Base-by-base conservation (phyloP, 1,140 invertebrate genomes). In the Brachionus asplanchnoidis region DNA sequence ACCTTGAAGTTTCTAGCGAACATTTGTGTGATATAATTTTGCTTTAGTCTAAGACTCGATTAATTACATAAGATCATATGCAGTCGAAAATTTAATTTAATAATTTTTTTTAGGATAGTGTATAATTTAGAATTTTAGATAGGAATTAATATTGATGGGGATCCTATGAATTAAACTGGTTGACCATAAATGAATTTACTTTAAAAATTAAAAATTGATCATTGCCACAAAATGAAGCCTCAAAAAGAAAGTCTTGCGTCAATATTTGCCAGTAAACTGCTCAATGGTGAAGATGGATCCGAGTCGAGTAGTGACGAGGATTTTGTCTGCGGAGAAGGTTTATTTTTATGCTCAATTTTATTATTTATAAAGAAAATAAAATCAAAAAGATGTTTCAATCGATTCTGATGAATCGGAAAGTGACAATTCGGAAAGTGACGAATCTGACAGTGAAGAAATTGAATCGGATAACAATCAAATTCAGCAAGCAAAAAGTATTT, bases 291-390 rank as follows among this genome's bases (percentile, higher is more conserved):
- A 17, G 68, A 73, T 73, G n/a, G 36, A 36, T 40, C 68, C 68
- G 68, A 73, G 8, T 77, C 73, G 0, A 77, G 73, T 50, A 50
- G 20, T 50, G 73, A 77, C 73, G 73, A 77, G 14, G 73, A 77
- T 50, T 77, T 77, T 77, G 73, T 77, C 68, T 73, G 68, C n/a
- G 36, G 14, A 42, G 68, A 73, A 73, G 68, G 68, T 73, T 73
- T 73, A 17, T 44, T 42, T 36, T 73, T 6, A 40, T 42, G 17
- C 5, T 28, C 28, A 32, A 28, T 68, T 68, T 28, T n/a, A 73
- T 20, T 20, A 2, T 40, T 73, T 73, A 73, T 9, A 73, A n/a
- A 36, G 20, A 73, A 44, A 73, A 20, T 14, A 1, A 66, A 26
- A 3, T 66, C 28, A 11, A 26, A 11, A 40, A 73, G 68, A 73